Conservation (phyloP, 1,140 invertebrate genomes). For the Adoxophyes honmai region DNA sequence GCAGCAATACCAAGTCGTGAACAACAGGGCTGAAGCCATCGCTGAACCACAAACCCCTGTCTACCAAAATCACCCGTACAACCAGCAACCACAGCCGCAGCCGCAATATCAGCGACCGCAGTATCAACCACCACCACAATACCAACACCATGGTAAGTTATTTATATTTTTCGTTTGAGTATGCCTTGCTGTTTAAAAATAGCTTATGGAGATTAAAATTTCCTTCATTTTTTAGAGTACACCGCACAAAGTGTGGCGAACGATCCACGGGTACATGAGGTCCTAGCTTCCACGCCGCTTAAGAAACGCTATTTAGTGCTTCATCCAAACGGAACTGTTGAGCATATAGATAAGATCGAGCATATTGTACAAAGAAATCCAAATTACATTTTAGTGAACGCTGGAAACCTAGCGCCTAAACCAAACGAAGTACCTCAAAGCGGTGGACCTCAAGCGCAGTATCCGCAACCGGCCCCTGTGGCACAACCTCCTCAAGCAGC, state of each 20-base stretch:
- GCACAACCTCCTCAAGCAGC: not conserved
- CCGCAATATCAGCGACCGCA: no score
- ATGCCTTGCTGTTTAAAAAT: no score
- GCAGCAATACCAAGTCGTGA: no score
- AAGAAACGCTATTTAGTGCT: slow-evolving; percentile 39
- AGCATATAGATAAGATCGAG: slow-evolving; percentile 39
- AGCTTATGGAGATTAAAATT: not conserved
- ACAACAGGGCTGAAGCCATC: no score
- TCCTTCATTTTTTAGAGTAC: not conserved
- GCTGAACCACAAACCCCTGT: no score
- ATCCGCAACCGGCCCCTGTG: not conserved
- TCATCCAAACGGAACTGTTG: slow-evolving; percentile 39
- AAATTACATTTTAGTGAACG: slow-evolving; percentile 31
- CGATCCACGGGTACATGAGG: slow-evolving; percentile 18
- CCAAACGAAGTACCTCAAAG: not conserved
- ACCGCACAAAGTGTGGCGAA: not conserved
- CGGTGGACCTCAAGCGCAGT: not conserved
- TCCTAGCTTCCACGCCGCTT: slow-evolving; percentile 21
- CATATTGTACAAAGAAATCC: slow-evolving; percentile 28
- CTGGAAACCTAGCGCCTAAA: slow-evolving; percentile 24
- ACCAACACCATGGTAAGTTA: no score
- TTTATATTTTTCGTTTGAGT: no score
- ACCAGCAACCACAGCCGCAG: no score
- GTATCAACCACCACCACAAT: no score
- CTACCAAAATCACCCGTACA: no score